Percentiles rank a stretch among this genome's conserved stretches.
These are phyloP conservation scores for Halictus rubicundus DNA, from an alignment of 1,140 invertebrate genomes.

Conservation along the genomic window DNA sequence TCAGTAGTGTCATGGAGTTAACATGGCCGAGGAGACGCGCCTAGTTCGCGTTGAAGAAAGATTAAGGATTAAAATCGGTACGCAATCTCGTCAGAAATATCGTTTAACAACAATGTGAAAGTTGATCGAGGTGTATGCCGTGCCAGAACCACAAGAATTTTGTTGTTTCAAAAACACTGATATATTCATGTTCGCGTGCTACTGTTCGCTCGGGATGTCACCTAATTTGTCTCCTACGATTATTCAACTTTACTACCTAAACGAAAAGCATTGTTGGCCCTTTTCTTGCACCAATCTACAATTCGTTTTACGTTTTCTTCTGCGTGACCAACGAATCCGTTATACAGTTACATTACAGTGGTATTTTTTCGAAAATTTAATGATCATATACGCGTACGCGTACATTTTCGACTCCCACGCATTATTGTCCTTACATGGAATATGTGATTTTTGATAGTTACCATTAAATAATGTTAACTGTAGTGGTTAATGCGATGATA, in stretches of 20 bases:
- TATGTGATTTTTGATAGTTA: slow-evolving; percentile 15
- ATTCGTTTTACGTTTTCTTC: not conserved
- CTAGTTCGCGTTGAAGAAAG: slow-evolving; percentile 92
- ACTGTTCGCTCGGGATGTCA: slow-evolving; percentile 58
- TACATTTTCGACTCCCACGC: slow-evolving; percentile 67
- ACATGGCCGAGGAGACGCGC: slow-evolving; percentile 92
- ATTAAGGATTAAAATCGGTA: slow-evolving; percentile 93
- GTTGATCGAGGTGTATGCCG: not conserved
- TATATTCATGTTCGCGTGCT: slow-evolving; percentile 23
- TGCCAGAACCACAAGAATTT: not conserved
- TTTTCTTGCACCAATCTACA: not conserved
- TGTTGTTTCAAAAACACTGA: slow-evolving; percentile 7
- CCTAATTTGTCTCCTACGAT: slow-evolving; percentile 58
- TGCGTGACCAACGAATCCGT: not conserved
- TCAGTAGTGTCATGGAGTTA: slow-evolving; percentile 85
- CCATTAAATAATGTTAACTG: slow-evolving; percentile 3
- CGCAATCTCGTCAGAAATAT: slow-evolving; percentile 39
- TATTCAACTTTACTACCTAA: slow-evolving; percentile 30
- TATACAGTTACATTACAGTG: not conserved
- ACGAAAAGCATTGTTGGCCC: slow-evolving; percentile 9
- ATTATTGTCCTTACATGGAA: slow-evolving; percentile 47
- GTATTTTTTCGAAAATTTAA: slow-evolving; percentile 40
- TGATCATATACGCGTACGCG: slow-evolving; percentile 49
- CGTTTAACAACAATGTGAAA: slow-evolving; percentile 12
- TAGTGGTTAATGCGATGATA: not conserved